Conservation (phyloP, 2,888 invertebrate species). For the Drosophila sordidapex region DNA sequence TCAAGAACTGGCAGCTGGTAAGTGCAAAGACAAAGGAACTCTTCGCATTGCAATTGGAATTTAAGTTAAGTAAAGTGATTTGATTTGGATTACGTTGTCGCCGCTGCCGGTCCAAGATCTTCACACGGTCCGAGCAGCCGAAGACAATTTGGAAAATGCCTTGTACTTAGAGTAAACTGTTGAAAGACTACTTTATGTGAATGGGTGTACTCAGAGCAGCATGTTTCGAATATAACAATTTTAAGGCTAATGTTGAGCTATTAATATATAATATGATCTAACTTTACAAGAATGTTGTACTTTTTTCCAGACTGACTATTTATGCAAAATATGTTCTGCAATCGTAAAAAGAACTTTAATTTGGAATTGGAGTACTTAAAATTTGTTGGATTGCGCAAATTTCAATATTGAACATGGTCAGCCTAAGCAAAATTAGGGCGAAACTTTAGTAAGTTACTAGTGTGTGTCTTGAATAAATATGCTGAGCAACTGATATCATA, state of each 20-base stretch:
- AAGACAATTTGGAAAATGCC: constrained; percentile 57
- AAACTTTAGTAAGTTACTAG: neutral
- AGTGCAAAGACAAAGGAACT: constrained; percentile 37
- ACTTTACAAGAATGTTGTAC: neutral
- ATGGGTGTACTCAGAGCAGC: neutral
- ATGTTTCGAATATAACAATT: neutral
- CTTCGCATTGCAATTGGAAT: constrained; percentile 64
- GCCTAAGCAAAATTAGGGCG: neutral
- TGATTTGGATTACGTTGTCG: constrained; percentile 67
- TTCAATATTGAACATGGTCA: neutral
- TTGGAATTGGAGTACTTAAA: neutral
- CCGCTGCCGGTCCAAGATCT: constrained; percentile 29
- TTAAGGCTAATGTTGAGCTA: neutral
- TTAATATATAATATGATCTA: neutral
- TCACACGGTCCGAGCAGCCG: constrained; percentile 28
- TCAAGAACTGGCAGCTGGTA: constrained; percentile 50
- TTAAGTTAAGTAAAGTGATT: constrained; percentile 63
- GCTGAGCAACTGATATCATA: constrained; percentile 12
- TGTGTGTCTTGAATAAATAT: constrained; percentile 24
- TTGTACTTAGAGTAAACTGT: constrained; percentile 18
- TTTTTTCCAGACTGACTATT: neutral
- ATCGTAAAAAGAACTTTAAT: neutral
- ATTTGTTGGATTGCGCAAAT: neutral
- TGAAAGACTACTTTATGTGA: constrained; percentile 21
- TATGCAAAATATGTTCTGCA: neutral